phyloP scores from a whole-genome alignment of 2,113 vertebrate species.

The Petrocephalus microphthalmus region DNA sequence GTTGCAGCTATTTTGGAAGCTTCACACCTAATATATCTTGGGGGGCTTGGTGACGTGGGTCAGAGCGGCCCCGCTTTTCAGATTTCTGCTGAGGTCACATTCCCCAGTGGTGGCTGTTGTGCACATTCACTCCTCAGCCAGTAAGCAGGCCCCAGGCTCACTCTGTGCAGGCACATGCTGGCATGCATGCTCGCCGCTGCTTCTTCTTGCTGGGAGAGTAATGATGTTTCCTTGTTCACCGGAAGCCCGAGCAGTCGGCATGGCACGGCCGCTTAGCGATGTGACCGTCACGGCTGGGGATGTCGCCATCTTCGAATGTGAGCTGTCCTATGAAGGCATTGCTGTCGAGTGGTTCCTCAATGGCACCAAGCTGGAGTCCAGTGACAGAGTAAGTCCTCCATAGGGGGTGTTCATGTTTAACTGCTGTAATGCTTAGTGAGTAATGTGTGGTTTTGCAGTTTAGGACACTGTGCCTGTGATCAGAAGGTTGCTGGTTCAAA shows the following conservation, averaged over 20 bases:
- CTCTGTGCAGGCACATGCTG: constrained; percentile 54
- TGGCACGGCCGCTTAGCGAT: constrained; percentile 79
- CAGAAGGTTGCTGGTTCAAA: not conserved
- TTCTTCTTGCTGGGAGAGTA: constrained; percentile 52
- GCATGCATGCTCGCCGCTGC: constrained; percentile 60
- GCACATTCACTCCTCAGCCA: constrained; percentile 33
- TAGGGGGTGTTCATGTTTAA: not conserved
- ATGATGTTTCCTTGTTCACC: constrained; percentile 73
- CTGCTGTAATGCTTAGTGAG: not conserved
- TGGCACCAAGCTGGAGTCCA: constrained; percentile 80
- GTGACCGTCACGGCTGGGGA: constrained; percentile 89
- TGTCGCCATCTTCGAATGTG: constrained; percentile 89
- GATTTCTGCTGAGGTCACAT: constrained; percentile 65
- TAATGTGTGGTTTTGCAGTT: not conserved
- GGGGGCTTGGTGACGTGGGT: constrained; percentile 62
- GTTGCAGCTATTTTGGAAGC: constrained; percentile 80
- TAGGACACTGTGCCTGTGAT: not conserved
- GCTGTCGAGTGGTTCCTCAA: constrained; percentile 89
- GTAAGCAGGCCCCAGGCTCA: constrained; percentile 42
- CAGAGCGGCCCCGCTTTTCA: constrained; percentile 53
- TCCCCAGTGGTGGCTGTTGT: not conserved
- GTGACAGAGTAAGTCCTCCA: constrained; percentile 77
- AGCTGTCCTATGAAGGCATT: constrained; percentile 91
- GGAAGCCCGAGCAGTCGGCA: constrained; percentile 84
- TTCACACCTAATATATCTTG: constrained; percentile 50